These are phyloP conservation scores for Basileuterus tristriatus DNA, from an alignment of 2,797 vertebrate species.

Conservation along the genomic window DNA sequence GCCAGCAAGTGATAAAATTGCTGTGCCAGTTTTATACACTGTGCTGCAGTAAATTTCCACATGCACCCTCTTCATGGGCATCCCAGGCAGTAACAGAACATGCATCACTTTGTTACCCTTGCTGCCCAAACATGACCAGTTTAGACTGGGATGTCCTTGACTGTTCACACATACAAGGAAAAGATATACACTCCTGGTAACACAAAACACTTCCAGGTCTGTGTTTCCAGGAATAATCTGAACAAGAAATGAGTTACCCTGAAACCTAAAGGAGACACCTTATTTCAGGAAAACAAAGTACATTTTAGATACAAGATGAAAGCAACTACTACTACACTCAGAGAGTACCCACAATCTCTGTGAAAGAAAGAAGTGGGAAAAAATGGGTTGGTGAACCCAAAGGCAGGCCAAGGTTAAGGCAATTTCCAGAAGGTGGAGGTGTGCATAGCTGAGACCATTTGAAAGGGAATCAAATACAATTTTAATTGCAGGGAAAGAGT, in stretches of 20 bases:
- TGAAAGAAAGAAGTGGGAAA: background rate
- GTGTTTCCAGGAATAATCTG: background rate
- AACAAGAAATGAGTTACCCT: background rate
- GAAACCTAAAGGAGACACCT: background rate
- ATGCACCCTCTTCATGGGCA: background rate
- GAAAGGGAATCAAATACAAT: background rate
- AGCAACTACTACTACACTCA: background rate
- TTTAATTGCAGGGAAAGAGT: background rate
- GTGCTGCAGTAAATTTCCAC: background rate
- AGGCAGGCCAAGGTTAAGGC: background rate
- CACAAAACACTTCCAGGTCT: background rate
- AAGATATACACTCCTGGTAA: background rate
- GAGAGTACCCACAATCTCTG: fast-evolving
- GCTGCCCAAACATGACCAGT: background rate
- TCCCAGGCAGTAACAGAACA: background rate
- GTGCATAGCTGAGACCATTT: background rate
- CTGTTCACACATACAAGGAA: background rate
- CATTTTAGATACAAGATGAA: background rate
- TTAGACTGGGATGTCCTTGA: background rate
- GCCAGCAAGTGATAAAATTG: background rate
- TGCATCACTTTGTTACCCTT: background rate
- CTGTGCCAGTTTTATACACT: background rate
- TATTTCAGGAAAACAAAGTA: background rate
- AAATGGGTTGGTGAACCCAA: background rate
- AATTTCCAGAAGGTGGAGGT: background rate